Evolutionary conservation across 2,888 invertebrate genomes (phyloP), one percentile per base, ranked within the genome.

Genomic region (Polydesmus complanatus): DNA sequence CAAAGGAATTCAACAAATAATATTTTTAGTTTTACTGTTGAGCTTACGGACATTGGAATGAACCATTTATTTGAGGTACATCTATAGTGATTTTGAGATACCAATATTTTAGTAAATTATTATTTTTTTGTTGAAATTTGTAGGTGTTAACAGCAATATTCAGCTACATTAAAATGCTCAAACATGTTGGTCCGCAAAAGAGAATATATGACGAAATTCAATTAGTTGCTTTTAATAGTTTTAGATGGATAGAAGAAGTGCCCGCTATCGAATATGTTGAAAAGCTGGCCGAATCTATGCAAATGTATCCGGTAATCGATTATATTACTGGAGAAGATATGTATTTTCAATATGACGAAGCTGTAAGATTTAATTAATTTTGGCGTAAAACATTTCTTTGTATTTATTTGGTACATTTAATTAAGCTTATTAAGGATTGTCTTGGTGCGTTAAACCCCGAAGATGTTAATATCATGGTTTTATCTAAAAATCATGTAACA

Each of bases 121-220:
- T 48, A 18, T 48, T 48, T 11, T 19, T 27, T 21, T 55, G 22
- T 51, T 48, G 49, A 37, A 23, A 27, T 55, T 58, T 75, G 52
- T 72, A 84, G 83, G 86, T 93, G 0, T 74, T 92, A 23, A 81
- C 82, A 66, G 81, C 83, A 0, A 79, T 89, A 58, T 92, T 88
- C 73, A 82, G 86, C 1, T 93, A 87, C 69, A 78, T 94, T 19
- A 81, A 82, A 64, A 80, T 91, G 76, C 72, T 93, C 63, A 80
- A 79, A 62, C 73, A 77, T 58, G 74, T 79, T 57, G 86, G 86
- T 19, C 85, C 86, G 0, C 80, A 80, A 55, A 79, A 84, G 70
- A 75, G 82, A 63, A 80, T 87, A 65, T 91, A 79, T 71, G 74
- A 81, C 5, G 89, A 91, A 75, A 79, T 85, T 23, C 78, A 87